phyloP scores from a whole-genome alignment of 2,113 vertebrate genomes.

The Pterocles burchelli region DNA sequence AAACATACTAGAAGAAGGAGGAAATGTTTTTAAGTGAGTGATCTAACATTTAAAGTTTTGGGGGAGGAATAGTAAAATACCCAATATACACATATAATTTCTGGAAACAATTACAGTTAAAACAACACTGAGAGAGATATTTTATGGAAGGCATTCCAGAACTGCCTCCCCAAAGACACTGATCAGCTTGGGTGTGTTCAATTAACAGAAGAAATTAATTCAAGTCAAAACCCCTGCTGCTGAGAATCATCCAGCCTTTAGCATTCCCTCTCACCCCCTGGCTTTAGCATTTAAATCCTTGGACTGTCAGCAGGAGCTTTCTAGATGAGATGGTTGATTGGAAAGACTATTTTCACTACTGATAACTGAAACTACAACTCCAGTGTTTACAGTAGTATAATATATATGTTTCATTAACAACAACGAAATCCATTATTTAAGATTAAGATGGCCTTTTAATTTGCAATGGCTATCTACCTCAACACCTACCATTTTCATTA shows the following conservation, averaged over 20 bases:
- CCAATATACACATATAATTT: neutral
- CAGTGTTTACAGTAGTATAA: neutral
- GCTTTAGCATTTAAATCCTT: neutral
- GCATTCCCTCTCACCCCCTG: neutral
- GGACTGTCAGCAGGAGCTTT: conserved; percentile 6
- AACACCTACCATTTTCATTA: neutral
- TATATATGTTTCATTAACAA: neutral
- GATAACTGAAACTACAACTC: neutral
- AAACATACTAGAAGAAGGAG: neutral
- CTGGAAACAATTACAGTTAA: conserved; percentile 50
- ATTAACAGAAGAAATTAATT: conserved; percentile 34
- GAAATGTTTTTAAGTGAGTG: neutral
- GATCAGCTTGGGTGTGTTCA: conserved; percentile 31
- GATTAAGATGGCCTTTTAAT: neutral
- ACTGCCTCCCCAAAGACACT: neutral
- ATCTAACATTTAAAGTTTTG: neutral
- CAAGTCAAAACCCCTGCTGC: conserved; percentile 16
- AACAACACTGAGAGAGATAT: conserved; percentile 1
- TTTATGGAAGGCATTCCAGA: neutral
- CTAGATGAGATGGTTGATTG: neutral
- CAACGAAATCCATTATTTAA: neutral
- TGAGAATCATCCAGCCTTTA: conserved; percentile 9
- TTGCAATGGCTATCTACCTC: neutral
- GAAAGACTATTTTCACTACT: neutral
- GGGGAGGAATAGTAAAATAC: neutral